These are phyloP conservation scores for Rhabdophis nuchalis DNA, from an alignment of 2,797 vertebrate species.

Conservation along the genomic window DNA sequence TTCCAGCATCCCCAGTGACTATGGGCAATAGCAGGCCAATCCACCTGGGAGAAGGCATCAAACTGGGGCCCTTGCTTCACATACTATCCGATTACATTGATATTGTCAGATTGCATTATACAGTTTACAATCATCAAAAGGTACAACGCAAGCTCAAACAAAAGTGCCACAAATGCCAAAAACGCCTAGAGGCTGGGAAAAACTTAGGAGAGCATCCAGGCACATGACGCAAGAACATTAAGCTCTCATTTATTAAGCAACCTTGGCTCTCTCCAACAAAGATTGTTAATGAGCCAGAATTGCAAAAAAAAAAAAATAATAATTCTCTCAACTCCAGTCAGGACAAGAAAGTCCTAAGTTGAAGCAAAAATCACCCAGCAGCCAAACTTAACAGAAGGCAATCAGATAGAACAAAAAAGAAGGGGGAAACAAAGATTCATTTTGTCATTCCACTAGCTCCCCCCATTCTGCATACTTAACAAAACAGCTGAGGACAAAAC, in stretches of 20 bases:
- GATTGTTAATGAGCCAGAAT: not conserved
- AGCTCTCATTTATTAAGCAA: not conserved
- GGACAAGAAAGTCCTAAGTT: not conserved
- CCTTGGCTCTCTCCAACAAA: not conserved
- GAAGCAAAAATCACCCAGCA: not conserved
- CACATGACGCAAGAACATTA: not conserved
- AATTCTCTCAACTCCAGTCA: not conserved
- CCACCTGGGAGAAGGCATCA: not conserved
- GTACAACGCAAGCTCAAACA: not conserved
- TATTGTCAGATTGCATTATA: not conserved
- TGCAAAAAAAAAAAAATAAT: not conserved
- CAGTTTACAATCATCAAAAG: not conserved
- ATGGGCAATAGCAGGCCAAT: not conserved
- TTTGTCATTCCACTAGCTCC: not conserved
- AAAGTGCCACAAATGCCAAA: not conserved
- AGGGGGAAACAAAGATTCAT: not conserved
- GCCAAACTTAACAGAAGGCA: not conserved
- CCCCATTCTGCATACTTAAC: not conserved
- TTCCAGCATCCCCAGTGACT: not conserved
- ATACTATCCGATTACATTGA: not conserved
- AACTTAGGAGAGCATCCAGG: not conserved
- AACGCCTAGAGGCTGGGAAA: conserved; percentile 1
- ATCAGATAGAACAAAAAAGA: not conserved
- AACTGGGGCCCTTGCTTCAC: not conserved
- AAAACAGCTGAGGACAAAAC: not conserved